A percentile compares a stretch with the other conserved stretches of the same genome.
Conservation (phyloP, 2,888 invertebrate genomes). For the Ischnus inquisitorius region DNA sequence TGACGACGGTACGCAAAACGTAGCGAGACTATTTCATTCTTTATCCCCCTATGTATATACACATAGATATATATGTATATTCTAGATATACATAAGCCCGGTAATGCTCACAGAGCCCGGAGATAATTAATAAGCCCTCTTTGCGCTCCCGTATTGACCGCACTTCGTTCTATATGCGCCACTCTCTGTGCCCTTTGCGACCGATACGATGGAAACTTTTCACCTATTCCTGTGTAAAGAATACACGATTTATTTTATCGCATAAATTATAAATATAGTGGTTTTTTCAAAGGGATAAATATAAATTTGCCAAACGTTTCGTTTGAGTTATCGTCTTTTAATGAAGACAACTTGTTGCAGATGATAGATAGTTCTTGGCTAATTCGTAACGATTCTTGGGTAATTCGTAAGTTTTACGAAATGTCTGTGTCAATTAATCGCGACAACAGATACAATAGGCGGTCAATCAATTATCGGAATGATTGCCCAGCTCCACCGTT, state of each 20-base stretch:
- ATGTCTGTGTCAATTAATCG: background rate
- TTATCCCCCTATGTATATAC: background rate
- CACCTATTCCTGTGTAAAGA: no score
- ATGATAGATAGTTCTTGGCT: no score
- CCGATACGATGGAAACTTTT: background rate
- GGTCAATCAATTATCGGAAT: background rate
- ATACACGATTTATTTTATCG: no score
- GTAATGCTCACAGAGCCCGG: constrained; percentile 28
- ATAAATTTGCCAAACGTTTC: no score
- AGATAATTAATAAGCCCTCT: constrained; percentile 55
- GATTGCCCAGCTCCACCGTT: background rate
- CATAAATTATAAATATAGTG: no score
- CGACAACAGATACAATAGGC: background rate
- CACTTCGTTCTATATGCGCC: constrained; percentile 1
- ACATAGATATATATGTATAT: background rate
- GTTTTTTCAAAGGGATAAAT: no score
- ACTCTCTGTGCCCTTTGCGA: background rate
- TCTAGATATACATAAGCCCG: constrained; percentile 5
- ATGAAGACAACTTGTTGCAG: no score
- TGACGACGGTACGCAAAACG: background rate
- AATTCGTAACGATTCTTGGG: no score
- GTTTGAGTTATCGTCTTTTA: no score
- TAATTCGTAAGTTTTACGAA: background rate
- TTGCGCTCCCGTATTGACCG: constrained; percentile 45
- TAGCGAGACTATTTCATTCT: constrained; percentile 26